Evolutionary conservation across 37 sponge, comb jelly and placozoan species (phyloP).

Genomic region (Bolinopsis microptera): DNA sequence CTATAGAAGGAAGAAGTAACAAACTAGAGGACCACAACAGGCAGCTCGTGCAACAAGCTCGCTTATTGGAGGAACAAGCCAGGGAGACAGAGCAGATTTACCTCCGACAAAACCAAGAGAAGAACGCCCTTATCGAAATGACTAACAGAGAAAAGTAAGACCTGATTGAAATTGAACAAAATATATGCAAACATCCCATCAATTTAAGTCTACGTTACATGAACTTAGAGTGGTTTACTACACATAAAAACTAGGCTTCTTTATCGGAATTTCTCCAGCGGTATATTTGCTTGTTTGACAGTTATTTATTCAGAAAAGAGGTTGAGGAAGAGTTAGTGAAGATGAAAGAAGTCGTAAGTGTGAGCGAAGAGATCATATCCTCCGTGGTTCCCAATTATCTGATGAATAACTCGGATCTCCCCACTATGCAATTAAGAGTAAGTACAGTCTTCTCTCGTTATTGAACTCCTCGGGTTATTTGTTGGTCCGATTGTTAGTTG

Average conservation of each 20-base stretch:
- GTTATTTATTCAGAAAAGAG: conserved; percentile 1
- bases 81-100: not conserved
- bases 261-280: too few relatives aligned
- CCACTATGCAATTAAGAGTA: not conserved
- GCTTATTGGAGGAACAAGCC: not conserved
- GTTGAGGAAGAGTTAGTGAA: not conserved
- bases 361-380: conserved; percentile 28
- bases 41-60: not conserved
- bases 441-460: too few relatives aligned
- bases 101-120: conserved; percentile 10
- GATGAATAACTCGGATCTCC: not conserved
- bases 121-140: not conserved
- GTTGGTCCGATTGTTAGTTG: too few relatives aligned
- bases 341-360: not conserved
- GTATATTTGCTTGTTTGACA: too few relatives aligned
- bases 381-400: not conserved
- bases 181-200: not conserved
- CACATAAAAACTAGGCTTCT: too few relatives aligned
- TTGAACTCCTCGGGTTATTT: too few relatives aligned
- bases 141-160: not conserved
- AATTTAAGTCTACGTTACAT: not conserved
- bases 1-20: not conserved
- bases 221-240: too few relatives aligned
- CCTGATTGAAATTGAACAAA: not conserved
- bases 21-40: not conserved